phyloP scores from a whole-genome alignment of 1,140 invertebrate genomes.

The Schlechtendalia chinensis region DNA sequence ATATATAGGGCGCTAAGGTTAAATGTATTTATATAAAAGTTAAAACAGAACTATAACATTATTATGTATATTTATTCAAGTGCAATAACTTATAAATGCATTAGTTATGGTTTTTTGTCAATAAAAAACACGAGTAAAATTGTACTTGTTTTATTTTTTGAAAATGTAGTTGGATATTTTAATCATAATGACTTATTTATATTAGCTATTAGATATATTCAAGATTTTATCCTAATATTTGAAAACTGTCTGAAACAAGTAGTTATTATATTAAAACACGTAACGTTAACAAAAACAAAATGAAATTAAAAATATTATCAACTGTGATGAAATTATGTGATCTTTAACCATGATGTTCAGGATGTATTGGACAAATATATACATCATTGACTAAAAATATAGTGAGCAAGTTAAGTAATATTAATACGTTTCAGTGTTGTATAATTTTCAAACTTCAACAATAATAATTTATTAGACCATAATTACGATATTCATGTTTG shows the following conservation, averaged over 20 bases:
- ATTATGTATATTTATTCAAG: conserved; percentile 36
- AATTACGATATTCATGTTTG: neutral
- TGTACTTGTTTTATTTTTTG: neutral
- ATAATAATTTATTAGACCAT: conserved; percentile 13
- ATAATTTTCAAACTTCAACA: neutral
- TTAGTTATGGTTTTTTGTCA: conserved; percentile 21
- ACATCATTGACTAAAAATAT: neutral
- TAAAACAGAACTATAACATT: conserved; percentile 22
- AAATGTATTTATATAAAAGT: conserved; percentile 5
- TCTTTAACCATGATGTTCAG: conserved; percentile 2
- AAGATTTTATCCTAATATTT: neutral
- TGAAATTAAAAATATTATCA: conserved; percentile 24
- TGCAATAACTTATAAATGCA: conserved; percentile 17
- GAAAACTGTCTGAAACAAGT: neutral
- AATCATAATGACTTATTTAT: neutral
- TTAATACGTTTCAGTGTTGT: neutral
- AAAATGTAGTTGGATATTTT: neutral
- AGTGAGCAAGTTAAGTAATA: neutral
- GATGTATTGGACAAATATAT: neutral
- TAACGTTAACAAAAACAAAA: conserved; percentile 14
- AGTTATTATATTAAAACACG: neutral
- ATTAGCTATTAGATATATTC: neutral
- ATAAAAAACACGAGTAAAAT: conserved; percentile 8
- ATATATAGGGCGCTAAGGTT: conserved; percentile 1
- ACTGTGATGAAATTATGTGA: conserved; percentile 28